A percentile compares a stretch with the other conserved stretches of the same genome.
Conservation (phyloP, 2,797 vertebrate species). For the Premnoplex brunnescens region DNA sequence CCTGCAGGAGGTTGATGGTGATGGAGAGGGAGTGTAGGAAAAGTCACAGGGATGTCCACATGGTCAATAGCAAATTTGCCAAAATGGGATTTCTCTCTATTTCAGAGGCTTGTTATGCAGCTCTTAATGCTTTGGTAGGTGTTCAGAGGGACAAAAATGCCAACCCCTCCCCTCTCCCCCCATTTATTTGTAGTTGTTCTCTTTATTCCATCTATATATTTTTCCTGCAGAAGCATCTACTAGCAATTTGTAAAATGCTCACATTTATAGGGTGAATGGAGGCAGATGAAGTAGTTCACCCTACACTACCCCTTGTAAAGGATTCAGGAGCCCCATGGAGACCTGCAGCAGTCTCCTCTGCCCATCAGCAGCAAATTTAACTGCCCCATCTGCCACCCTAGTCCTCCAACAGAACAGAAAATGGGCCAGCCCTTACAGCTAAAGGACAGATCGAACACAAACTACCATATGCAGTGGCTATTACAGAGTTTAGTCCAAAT, state of each 20-base stretch:
- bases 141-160: neutral
- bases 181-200: neutral
- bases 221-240: neutral
- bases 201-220: neutral
- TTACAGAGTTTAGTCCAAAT: neutral
- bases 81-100: neutral
- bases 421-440: neutral
- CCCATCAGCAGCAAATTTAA: constrained; percentile 24
- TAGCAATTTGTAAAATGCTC: neutral
- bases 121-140: neutral
- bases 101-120: neutral
- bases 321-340: neutral
- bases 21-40: neutral
- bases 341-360: neutral
- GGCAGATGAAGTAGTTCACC: neutral
- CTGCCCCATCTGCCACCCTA: constrained; percentile 20
- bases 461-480: neutral
- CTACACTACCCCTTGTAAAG: neutral
- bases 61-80: neutral
- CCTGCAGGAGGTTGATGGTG: neutral
- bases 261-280: neutral
- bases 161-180: neutral
- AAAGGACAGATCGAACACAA: neutral
- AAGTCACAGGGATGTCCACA: neutral
- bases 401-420: neutral